Conservation (phyloP, 2,888 invertebrate genomes). For the Spialia ferax region DNA sequence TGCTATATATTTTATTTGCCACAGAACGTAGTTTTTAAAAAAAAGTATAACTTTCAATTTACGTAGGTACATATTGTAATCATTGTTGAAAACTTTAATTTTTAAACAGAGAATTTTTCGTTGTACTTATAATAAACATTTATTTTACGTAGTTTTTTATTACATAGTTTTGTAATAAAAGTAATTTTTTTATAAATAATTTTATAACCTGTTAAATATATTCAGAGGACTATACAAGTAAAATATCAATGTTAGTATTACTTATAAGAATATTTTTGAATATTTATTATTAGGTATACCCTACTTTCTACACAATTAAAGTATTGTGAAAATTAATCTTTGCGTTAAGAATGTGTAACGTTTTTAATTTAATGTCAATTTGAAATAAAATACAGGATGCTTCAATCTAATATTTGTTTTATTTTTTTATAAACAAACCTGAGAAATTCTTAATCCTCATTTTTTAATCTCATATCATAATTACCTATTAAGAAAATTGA, state of each 20-base stretch:
- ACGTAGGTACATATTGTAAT: too few species aligned
- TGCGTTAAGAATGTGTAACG: background rate
- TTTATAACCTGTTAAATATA: background rate
- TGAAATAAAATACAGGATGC: slow-evolving; percentile 8
- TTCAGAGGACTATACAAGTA: background rate
- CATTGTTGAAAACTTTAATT: background rate
- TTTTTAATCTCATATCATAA: too few species aligned
- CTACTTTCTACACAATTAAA: background rate
- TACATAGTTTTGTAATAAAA: background rate
- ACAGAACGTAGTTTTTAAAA: too few species aligned
- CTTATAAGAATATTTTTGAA: slow-evolving; percentile 3
- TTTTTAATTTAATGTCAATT: background rate
- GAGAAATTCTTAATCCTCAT: too few species aligned
- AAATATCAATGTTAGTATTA: background rate
- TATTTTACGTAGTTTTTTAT: background rate
- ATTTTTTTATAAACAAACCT: background rate
- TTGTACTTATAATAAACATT: background rate
- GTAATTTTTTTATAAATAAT: background rate
- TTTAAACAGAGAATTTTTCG: slow-evolving; percentile 1
- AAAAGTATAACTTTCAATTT: background rate
- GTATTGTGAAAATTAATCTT: background rate
- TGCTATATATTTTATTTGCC: too few species aligned
- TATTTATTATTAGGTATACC: background rate
- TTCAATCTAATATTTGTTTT: background rate
- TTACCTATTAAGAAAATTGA: too few species aligned